Conservation (phyloP, 2,888 invertebrate genomes). For the Neoitamus cyanurus region DNA sequence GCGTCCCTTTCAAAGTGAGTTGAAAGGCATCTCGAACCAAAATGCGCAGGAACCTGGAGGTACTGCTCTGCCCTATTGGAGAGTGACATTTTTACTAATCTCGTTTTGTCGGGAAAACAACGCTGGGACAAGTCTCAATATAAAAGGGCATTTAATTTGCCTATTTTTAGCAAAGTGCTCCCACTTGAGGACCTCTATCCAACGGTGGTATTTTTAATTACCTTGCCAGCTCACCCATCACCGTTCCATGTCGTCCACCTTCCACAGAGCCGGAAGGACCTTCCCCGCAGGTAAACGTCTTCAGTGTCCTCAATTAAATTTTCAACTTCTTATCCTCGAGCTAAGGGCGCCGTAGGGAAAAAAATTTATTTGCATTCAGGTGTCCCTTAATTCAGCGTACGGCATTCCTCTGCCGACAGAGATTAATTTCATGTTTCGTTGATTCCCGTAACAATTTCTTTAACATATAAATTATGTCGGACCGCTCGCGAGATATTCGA, state of each 20-base stretch:
- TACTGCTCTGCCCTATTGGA: background rate
- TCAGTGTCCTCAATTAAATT: slow-evolving; percentile 33
- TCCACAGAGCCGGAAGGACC: background rate
- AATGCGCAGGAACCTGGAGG: background rate
- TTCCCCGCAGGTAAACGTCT: slow-evolving; percentile 5
- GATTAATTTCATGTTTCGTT: slow-evolving; percentile 46
- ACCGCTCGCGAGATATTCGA: background rate
- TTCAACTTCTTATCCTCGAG: slow-evolving; percentile 23
- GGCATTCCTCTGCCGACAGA: slow-evolving; percentile 22
- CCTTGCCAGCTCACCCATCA: background rate
- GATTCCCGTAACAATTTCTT: slow-evolving; percentile 36
- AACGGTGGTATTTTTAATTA: slow-evolving; percentile 25
- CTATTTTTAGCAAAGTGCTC: background rate
- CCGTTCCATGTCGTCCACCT: background rate
- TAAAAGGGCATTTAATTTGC: background rate
- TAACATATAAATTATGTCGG: slow-evolving; percentile 29
- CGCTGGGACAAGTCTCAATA: background rate
- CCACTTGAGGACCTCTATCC: background rate
- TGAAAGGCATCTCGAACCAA: background rate
- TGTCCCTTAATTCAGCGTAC: slow-evolving; percentile 42
- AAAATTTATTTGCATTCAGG: slow-evolving; percentile 39
- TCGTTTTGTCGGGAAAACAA: background rate
- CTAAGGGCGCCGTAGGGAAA: slow-evolving; percentile 21
- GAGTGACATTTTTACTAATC: background rate
- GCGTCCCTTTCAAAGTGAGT: background rate